These are phyloP conservation scores for Calliphora vicina DNA, from an alignment of 1,140 invertebrate species.

Conservation along the genomic window DNA sequence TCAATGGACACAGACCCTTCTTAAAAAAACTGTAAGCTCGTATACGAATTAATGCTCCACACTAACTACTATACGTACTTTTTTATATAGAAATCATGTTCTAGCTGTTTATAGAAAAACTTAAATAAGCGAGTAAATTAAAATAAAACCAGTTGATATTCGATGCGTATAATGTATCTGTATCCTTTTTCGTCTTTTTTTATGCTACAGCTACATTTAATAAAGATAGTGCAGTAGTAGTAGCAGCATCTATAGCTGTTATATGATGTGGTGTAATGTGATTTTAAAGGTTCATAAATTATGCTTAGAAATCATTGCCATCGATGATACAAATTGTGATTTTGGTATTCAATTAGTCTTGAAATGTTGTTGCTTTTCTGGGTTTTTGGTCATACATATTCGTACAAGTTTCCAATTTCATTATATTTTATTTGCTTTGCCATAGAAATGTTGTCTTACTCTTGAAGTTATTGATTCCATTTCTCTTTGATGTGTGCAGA, in stretches of 20 bases:
- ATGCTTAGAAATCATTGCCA: not conserved
- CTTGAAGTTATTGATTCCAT: not conserved
- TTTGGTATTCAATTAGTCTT: not conserved
- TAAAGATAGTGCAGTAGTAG: not conserved
- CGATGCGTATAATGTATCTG: not conserved
- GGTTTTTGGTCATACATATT: not conserved
- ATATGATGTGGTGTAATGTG: not conserved
- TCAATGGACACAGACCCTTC: not conserved
- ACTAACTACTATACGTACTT: not conserved
- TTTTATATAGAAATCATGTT: no score
- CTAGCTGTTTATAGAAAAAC: no score
- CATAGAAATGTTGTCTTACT: not conserved
- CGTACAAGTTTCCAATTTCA: not conserved
- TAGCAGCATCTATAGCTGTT: not conserved
- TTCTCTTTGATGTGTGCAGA: not conserved
- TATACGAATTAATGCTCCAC: no score
- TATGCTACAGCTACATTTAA: not conserved
- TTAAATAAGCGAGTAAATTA: constrained; percentile 1
- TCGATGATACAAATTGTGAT: not conserved
- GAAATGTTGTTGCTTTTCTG: not conserved
- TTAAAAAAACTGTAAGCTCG: not conserved
- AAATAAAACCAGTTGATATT: constrained; percentile 11
- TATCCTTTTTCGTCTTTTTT: not conserved
- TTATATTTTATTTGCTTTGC: not conserved
- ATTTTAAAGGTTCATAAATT: constrained; percentile 5